Conservation (phyloP, 2,888 invertebrate genomes). For the Brachypalpus laphriformis region DNA sequence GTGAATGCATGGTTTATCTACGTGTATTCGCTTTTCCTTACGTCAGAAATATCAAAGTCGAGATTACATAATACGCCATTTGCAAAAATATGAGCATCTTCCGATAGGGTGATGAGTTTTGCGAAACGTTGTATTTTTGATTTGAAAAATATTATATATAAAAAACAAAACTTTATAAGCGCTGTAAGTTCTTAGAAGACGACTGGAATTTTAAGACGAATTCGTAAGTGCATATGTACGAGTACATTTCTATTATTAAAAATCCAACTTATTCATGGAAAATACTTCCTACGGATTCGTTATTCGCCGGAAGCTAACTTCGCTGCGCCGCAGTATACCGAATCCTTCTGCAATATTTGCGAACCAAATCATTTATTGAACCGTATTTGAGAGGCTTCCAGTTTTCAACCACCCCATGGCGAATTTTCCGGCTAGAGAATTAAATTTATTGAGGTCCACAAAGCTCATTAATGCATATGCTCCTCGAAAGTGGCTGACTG, state of each 20-base stretch:
- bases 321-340: neutral
- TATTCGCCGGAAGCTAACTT: neutral
- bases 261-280: neutral
- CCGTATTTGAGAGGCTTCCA: neutral
- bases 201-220: too few relatives aligned
- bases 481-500: neutral
- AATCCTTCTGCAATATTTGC: neutral
- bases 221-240: too few relatives aligned
- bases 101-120: too few relatives aligned
- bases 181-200: too few relatives aligned
- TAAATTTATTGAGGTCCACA: conserved; percentile 19
- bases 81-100: too few relatives aligned
- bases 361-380: conserved; percentile 16
- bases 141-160: too few relatives aligned
- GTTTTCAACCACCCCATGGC: neutral
- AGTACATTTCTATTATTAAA: neutral
- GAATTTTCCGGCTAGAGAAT: neutral
- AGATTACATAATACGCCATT: too few relatives aligned
- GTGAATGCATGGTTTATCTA: too few relatives aligned
- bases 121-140: too few relatives aligned
- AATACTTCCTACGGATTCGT: neutral
- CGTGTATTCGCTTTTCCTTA: too few relatives aligned
- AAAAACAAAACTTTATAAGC: too few relatives aligned
- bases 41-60: too few relatives aligned
- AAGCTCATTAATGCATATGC: conserved; percentile 7